Base-by-base conservation (phyloP, 2,888 invertebrate genomes). In the Lycia hirtaria region DNA sequence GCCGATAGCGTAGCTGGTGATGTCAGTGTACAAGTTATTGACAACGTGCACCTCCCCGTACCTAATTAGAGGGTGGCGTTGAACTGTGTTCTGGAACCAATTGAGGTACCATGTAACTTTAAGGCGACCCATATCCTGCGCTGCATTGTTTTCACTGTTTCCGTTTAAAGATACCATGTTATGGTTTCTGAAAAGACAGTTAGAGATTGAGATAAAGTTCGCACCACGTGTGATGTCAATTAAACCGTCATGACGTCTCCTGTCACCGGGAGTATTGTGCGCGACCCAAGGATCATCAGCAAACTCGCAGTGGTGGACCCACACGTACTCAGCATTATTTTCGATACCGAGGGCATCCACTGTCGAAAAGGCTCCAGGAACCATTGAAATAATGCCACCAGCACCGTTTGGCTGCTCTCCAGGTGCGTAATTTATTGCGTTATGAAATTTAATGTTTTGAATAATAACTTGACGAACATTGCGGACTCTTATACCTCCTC, bases 171-270 rank as follows among this genome's bases (percentile, higher is more conserved):
- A 45, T 15, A 54, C 54, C 4, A 50, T 12, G 35, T 60, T 43
- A 41, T 61, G 61, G 22, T 64, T 64, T 4, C 64, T 56, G 47
- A 64, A 64, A 30, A 64, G 49, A 45, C 22, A 53, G 55, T 61
- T 57, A 7, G 64, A 64, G 14, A 64, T 41, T 2, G 61, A 47
- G 15, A 64, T 40, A 6, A 10, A 52, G 43, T 43, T 56, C 20
- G 61, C 51, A 3, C 33, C 59, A 9, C n/a, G 35, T n/a, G 10
- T 49, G 30, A 64, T 61, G 38, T 54, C 55, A 28, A 64, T 44
- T 17, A 44, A 43, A 40, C 64, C 60, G 51, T 64, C 53, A 38
- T 64, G 64, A 12, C 64, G 55, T 14, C 64, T 58, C 22, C n/a
- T 20, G 28, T 40, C 30, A 0, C 32, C 55, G n/a, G 59, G 56